Conservation (phyloP, 2,888 invertebrate species). For the Agonum fuliginosum region DNA sequence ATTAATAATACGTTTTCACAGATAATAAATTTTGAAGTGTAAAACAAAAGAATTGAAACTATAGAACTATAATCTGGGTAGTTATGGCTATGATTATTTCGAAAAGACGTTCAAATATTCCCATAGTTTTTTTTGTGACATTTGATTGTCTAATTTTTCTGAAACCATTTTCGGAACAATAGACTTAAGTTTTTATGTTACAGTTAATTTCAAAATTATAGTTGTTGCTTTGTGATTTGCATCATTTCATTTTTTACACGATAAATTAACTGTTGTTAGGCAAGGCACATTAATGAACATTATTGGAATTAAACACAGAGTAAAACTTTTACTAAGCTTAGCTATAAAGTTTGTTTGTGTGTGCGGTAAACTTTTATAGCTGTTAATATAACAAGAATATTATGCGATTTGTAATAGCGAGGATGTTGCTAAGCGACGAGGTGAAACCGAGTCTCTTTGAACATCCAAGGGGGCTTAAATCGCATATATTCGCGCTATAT, state of each 20-base stretch:
- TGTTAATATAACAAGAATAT: too few relatives aligned
- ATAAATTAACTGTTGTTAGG: too few relatives aligned
- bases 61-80: background rate
- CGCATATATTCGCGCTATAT: too few relatives aligned
- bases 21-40: constrained; percentile 17
- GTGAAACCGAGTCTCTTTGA: too few relatives aligned
- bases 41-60: constrained; percentile 36
- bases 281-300: too few relatives aligned
- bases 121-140: background rate
- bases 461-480: too few relatives aligned
- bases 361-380: too few relatives aligned
- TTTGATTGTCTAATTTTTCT: background rate
- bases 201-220: constrained; percentile 3
- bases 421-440: too few relatives aligned
- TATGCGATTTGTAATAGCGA: too few relatives aligned
- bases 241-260: background rate
- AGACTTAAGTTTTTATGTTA: background rate
- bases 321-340: too few relatives aligned
- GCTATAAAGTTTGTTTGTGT: too few relatives aligned
- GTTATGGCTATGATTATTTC: constrained; percentile 10
- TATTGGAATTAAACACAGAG: too few relatives aligned
- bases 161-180: constrained; percentile 22
- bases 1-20: constrained; percentile 24
- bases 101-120: constrained; percentile 7
- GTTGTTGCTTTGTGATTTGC: background rate